Percentiles rank a stretch among this genome's conserved stretches.
These are phyloP conservation scores for Discoglossus pictus DNA, from an alignment of 2,797 vertebrate species.

Conservation along the genomic window DNA sequence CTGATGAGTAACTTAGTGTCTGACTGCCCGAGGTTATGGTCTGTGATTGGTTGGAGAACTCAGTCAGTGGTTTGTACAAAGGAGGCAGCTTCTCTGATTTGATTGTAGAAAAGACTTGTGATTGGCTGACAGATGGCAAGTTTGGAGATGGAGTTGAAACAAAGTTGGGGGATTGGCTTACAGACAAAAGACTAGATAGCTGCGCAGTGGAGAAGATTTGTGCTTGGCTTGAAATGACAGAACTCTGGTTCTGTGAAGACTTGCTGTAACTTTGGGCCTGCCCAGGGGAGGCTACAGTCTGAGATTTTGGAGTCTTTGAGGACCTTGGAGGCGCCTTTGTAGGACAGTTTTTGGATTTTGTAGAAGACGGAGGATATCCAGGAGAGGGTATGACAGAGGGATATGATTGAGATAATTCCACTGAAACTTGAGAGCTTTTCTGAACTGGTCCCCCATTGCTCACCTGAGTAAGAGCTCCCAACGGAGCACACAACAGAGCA, in stretches of 20 bases:
- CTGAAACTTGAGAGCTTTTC: constrained; percentile 80
- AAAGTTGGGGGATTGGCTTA: constrained; percentile 87
- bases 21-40: constrained; percentile 82
- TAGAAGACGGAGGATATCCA: constrained; percentile 77
- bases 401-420: constrained; percentile 82
- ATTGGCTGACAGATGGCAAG: constrained; percentile 80
- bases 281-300: constrained; percentile 74
- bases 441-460: constrained; percentile 81
- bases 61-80: constrained; percentile 86
- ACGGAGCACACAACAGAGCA: constrained; percentile 82
- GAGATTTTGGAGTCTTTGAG: constrained; percentile 77
- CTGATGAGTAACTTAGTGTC: constrained; percentile 82
- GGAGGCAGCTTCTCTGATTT: constrained; percentile 86
- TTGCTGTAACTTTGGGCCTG: constrained; percentile 85
- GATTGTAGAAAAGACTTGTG: constrained; percentile 81
- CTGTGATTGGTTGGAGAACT: constrained; percentile 84
- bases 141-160: constrained; percentile 76
- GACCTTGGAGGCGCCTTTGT: constrained; percentile 77
- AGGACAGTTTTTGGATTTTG: constrained; percentile 83
- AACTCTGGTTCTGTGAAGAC: constrained; percentile 86
- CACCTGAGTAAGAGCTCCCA: constrained; percentile 83
- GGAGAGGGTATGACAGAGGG: constrained; percentile 77
- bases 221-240: constrained; percentile 89
- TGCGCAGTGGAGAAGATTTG: constrained; percentile 85
- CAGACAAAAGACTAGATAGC: constrained; percentile 85